Conservation (phyloP, 1,140 invertebrate genomes). For the Ericerus pela region DNA sequence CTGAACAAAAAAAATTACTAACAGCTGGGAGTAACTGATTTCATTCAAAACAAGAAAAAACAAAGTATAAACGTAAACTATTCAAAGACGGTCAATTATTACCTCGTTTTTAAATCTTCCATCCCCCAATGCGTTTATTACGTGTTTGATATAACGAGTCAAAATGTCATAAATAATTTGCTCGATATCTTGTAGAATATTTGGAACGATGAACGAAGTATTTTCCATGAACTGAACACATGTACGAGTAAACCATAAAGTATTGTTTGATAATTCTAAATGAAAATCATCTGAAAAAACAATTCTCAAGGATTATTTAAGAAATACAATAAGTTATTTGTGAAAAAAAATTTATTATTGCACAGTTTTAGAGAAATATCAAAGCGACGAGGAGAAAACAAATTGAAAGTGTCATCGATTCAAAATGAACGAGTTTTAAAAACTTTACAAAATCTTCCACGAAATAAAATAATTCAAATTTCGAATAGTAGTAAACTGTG, state of each 20-base stretch:
- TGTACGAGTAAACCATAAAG: neutral
- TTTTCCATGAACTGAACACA: slow-evolving; percentile 1
- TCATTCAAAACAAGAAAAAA: neutral
- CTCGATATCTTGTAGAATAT: neutral
- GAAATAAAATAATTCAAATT: neutral
- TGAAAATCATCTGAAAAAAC: neutral
- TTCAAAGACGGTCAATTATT: neutral
- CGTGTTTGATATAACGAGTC: neutral
- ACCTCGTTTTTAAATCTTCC: neutral
- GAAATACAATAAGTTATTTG: neutral
- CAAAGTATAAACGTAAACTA: neutral
- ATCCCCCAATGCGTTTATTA: neutral
- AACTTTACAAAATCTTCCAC: neutral
- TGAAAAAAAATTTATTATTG: neutral
- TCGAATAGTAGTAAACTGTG: neutral
- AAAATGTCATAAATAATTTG: slow-evolving; percentile 1
- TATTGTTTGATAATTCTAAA: neutral
- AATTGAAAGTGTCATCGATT: neutral
- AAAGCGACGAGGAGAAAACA: neutral
- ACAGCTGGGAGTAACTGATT: too few species aligned
- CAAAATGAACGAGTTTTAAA: neutral
- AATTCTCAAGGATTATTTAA: neutral
- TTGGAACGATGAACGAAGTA: neutral
- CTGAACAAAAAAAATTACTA: too few species aligned
- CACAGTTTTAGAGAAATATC: neutral